phyloP scores from a whole-genome alignment of 2,113 vertebrate genomes.

The Gadus macrocephalus region DNA sequence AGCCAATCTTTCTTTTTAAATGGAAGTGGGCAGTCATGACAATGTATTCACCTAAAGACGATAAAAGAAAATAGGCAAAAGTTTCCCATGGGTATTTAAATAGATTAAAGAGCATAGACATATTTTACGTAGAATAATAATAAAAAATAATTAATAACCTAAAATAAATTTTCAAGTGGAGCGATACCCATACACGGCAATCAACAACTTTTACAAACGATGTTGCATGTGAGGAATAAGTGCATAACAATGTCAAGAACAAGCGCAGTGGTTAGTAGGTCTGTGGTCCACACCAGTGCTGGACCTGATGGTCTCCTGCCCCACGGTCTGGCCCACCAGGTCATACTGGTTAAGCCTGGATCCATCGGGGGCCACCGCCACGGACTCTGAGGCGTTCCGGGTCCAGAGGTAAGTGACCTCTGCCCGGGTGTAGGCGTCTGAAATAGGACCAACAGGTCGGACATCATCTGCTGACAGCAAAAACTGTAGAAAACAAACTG shows the following conservation, averaged over 20 bases:
- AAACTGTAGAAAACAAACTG: too few species aligned
- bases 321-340: constrained; percentile 86
- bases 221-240: too few species aligned
- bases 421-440: constrained; percentile 92
- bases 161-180: too few species aligned
- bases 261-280: neutral
- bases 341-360: constrained; percentile 94
- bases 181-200: too few species aligned
- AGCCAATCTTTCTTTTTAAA: constrained; percentile 94
- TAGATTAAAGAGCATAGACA: too few species aligned
- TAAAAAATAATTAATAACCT: too few species aligned
- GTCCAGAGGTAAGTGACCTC: constrained; percentile 96
- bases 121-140: too few species aligned
- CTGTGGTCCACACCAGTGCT: constrained; percentile 81
- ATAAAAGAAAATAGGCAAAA: neutral
- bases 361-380: constrained; percentile 88
- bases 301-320: constrained; percentile 89
- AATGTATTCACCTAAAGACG: constrained; percentile 85
- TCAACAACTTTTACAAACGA: too few species aligned
- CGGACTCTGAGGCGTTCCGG: constrained; percentile 85
- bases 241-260: too few species aligned
- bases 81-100: neutral
- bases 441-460: neutral
- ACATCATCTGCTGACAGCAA: too few species aligned
- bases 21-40: constrained; percentile 97